Conservation (phyloP, 1,140 invertebrate genomes). For the Sinonovacula constricta region DNA sequence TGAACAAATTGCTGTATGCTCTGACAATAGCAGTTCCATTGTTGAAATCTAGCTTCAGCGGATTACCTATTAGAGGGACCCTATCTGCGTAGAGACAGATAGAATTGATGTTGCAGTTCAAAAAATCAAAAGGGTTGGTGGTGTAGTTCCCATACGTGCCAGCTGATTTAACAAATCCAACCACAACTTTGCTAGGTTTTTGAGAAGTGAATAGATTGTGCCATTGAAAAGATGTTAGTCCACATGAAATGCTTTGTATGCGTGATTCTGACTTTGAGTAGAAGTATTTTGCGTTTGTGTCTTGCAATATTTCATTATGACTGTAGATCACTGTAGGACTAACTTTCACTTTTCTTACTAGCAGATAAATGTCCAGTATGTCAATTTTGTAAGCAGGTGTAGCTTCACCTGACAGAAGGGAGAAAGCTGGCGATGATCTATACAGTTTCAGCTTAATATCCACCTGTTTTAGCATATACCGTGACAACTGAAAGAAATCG, state of each 20-base stretch:
- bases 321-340: conserved; percentile 27
- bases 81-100: conserved; percentile 19
- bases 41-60: conserved; percentile 19
- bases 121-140: conserved; percentile 14
- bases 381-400: too few relatives aligned
- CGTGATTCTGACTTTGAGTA: conserved; percentile 11
- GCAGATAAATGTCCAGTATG: conserved; percentile 27
- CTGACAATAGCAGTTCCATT: too few relatives aligned
- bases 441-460: conserved; percentile 25
- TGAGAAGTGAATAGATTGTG: conserved; percentile 24
- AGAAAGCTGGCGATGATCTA: too few relatives aligned
- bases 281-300: conserved; percentile 15
- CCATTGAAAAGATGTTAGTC: conserved; percentile 17
- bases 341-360: conserved; percentile 18
- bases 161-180: conserved; percentile 29
- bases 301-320: conserved; percentile 31
- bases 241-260: conserved; percentile 19
- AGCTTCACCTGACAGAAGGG: too few relatives aligned
- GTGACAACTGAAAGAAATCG: conserved; percentile 9
- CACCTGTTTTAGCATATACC: conserved; percentile 24
- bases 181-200: conserved; percentile 23
- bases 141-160: conserved; percentile 15
- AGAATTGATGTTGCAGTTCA: conserved; percentile 21
- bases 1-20: too few relatives aligned
- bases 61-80: conserved; percentile 9